Conservation (phyloP, 1,140 invertebrate species). For the Caenorhabditis brenneri region DNA sequence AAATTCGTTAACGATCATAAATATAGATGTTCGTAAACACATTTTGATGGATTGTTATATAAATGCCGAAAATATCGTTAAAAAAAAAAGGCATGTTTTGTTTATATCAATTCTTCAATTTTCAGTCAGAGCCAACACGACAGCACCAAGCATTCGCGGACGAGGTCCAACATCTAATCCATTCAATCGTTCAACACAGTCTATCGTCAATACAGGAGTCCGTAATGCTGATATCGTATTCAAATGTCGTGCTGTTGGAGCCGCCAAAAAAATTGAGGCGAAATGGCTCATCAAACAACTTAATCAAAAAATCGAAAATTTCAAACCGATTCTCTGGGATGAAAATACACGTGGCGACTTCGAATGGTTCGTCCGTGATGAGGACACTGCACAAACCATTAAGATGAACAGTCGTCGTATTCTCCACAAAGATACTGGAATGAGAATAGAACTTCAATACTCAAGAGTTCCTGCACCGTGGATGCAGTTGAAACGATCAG, state of each 20-base stretch:
- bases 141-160: not conserved
- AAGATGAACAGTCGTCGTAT: not conserved
- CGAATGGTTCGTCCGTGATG: conserved; percentile 19
- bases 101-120: no score
- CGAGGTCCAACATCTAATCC: not conserved
- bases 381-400: not conserved
- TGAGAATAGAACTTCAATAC: not conserved
- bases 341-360: conserved; percentile 3
- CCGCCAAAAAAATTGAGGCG: not conserved
- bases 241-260: conserved; percentile 15
- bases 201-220: not conserved
- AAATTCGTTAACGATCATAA: no score
- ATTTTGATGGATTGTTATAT: no score
- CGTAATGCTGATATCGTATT: conserved; percentile 4
- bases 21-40: no score
- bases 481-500: not conserved
- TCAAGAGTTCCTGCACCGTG: not conserved
- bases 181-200: not conserved
- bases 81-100: no score
- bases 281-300: conserved; percentile 33
- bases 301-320: conserved; percentile 20
- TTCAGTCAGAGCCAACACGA: no score
- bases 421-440: not conserved
- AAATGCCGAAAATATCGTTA: no score
- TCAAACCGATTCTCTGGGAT: conserved; percentile 9